A percentile compares a stretch with the other conserved stretches of the same genome.
phyloP scores from a whole-genome alignment of 1,140 invertebrate species.

The Araneus ventricosus region DNA sequence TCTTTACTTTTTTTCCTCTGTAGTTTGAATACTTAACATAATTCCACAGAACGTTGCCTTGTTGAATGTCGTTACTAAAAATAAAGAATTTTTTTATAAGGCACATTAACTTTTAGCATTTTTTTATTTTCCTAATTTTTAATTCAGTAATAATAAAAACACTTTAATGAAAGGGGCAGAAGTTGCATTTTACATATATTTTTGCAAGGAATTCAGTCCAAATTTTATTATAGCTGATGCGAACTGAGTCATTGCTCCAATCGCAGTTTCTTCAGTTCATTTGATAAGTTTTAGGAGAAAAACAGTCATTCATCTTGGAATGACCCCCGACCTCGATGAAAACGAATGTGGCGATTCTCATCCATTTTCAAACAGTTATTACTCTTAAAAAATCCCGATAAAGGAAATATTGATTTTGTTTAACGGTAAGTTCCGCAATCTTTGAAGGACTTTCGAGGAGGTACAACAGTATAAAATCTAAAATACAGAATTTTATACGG shows the following conservation, averaged over 20 bases:
- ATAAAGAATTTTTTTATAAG: too few relatives aligned
- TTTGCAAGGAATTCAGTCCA: too few relatives aligned
- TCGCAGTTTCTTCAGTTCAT: neutral
- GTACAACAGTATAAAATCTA: neutral
- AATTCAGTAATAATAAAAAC: too few relatives aligned
- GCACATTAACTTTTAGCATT: too few relatives aligned
- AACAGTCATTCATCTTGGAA: neutral
- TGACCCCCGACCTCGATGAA: constrained; percentile 27
- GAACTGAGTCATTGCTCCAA: neutral
- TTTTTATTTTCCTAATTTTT: too few relatives aligned
- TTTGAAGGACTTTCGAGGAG: neutral
- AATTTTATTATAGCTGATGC: neutral
- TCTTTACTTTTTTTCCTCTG: too few relatives aligned
- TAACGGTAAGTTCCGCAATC: neutral
- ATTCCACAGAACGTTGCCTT: too few relatives aligned
- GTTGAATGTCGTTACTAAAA: too few relatives aligned
- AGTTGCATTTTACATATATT: too few relatives aligned
- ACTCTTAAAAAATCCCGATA: constrained; percentile 36
- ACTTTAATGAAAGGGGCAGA: too few relatives aligned
- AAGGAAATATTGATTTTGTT: constrained; percentile 27
- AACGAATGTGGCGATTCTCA: constrained; percentile 56
- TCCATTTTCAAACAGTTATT: constrained; percentile 57
- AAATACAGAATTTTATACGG: neutral
- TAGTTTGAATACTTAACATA: too few relatives aligned
- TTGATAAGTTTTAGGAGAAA: neutral